phyloP scores from a whole-genome alignment of 2,113 vertebrate genomes.

The Eubucco bourcierii region DNA sequence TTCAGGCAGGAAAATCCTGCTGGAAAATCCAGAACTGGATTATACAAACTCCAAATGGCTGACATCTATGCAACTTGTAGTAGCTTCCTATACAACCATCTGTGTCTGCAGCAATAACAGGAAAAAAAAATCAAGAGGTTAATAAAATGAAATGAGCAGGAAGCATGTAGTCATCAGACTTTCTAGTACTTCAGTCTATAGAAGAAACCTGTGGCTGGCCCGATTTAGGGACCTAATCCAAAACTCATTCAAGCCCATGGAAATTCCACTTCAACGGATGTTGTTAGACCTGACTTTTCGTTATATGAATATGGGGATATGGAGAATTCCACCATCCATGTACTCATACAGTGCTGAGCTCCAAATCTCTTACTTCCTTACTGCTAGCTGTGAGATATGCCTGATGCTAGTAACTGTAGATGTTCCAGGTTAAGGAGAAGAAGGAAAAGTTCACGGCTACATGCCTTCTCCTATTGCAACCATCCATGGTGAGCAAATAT shows the following conservation, averaged over 20 bases:
- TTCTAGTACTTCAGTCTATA: slow-evolving; percentile 46
- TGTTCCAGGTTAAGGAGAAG: not conserved
- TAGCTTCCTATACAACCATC: not conserved
- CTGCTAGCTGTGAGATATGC: not conserved
- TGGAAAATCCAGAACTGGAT: not conserved
- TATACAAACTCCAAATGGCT: not conserved
- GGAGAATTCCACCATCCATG: not conserved
- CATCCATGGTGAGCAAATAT: not conserved
- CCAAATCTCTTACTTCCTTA: not conserved
- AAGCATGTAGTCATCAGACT: slow-evolving; percentile 52
- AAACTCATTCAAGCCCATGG: slow-evolving; percentile 31
- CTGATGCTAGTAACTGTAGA: not conserved
- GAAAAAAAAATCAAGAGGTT: slow-evolving; percentile 51
- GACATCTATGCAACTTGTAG: not conserved
- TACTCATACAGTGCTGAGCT: not conserved
- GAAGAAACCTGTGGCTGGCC: slow-evolving; percentile 8
- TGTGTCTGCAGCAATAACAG: not conserved
- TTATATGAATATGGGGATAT: not conserved
- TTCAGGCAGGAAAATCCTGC: not conserved
- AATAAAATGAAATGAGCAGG: slow-evolving; percentile 40
- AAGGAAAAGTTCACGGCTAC: not conserved
- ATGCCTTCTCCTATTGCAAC: not conserved
- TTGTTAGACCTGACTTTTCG: not conserved
- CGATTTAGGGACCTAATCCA: slow-evolving; percentile 46
- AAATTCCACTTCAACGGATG: slow-evolving; percentile 14